phyloP scores from a whole-genome alignment of 2,797 vertebrate species.

The Cryptoblepharus egeriae region DNA sequence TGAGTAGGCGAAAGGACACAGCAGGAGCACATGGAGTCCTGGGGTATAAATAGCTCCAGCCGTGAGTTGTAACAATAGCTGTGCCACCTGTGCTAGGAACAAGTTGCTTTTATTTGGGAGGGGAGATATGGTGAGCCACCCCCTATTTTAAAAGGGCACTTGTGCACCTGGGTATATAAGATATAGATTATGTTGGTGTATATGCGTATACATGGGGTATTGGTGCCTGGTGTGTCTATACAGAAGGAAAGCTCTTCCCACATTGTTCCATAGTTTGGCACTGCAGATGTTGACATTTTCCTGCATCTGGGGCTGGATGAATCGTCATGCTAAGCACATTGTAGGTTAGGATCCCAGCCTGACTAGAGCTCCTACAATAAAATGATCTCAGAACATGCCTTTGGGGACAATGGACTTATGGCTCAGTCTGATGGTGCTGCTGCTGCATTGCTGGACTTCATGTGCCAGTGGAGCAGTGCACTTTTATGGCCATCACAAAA shows the following conservation, averaged over 20 bases:
- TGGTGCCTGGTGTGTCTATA: not conserved
- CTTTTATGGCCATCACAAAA: no score
- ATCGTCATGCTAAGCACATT: not conserved
- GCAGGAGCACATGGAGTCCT: conserved; percentile 16
- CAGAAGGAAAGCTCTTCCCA: not conserved
- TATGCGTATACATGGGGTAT: no score
- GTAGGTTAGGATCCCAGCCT: not conserved
- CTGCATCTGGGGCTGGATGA: not conserved
- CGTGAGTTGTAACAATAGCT: conserved; percentile 11
- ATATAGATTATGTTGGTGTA: not conserved
- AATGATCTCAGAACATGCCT: not conserved
- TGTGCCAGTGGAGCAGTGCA: no score
- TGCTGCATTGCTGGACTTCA: no score
- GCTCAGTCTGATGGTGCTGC: no score
- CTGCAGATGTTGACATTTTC: not conserved
- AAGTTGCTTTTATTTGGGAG: not conserved
- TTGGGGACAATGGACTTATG: not conserved
- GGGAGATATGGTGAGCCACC: not conserved
- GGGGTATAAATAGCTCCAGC: conserved; percentile 32
- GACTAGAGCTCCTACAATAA: no score
- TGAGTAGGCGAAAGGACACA: conserved; percentile 12
- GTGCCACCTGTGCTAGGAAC: conserved; percentile 20
- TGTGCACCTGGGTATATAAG: not conserved
- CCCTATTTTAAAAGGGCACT: not conserved
- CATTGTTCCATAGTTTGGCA: not conserved